Percentiles rank a stretch among this genome's conserved stretches.
Evolutionary conservation across 2,888 invertebrate genomes (phyloP).

Genomic region (Tetragonisca angustula): DNA sequence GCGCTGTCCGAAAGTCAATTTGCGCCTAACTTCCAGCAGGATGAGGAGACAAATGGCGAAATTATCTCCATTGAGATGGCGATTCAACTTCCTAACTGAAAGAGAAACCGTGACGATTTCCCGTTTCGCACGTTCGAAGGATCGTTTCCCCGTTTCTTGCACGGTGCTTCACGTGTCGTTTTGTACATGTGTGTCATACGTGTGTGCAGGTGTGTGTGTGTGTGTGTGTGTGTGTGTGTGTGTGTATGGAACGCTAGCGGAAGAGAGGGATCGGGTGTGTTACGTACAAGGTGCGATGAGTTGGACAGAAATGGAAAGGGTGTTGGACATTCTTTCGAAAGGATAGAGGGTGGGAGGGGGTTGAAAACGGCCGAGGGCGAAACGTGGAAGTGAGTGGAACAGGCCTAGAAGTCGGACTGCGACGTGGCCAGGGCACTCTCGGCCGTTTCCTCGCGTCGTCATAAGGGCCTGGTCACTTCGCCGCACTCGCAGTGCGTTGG

Average conservation of each 20-base stretch:
- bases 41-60: no score
- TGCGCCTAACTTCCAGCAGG: background rate
- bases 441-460: slow-evolving; percentile 83
- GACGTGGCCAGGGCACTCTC: slow-evolving; percentile 82
- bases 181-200: slow-evolving; percentile 34
- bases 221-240: slow-evolving; percentile 15
- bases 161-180: slow-evolving; percentile 12
- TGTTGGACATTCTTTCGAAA: background rate
- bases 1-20: background rate
- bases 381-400: slow-evolving; percentile 47
- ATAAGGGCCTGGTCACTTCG: slow-evolving; percentile 83
- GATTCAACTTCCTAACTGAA: background rate
- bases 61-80: background rate
- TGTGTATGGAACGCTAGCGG: slow-evolving; percentile 6
- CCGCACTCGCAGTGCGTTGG: slow-evolving; percentile 79
- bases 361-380: slow-evolving; percentile 52
- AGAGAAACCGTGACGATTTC: background rate
- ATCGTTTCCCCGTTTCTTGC: slow-evolving; percentile 41
- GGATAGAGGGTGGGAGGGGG: no score
- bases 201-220: slow-evolving; percentile 5
- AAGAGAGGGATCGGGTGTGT: slow-evolving; percentile 24
- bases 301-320: slow-evolving; percentile 34
- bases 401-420: slow-evolving; percentile 80
- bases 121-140: slow-evolving; percentile 20
- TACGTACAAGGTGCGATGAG: slow-evolving; percentile 46